Percentiles rank a stretch among this genome's conserved stretches.
Conservation (phyloP, 2,113 vertebrate genomes). For the Tachysurus vachellii region DNA sequence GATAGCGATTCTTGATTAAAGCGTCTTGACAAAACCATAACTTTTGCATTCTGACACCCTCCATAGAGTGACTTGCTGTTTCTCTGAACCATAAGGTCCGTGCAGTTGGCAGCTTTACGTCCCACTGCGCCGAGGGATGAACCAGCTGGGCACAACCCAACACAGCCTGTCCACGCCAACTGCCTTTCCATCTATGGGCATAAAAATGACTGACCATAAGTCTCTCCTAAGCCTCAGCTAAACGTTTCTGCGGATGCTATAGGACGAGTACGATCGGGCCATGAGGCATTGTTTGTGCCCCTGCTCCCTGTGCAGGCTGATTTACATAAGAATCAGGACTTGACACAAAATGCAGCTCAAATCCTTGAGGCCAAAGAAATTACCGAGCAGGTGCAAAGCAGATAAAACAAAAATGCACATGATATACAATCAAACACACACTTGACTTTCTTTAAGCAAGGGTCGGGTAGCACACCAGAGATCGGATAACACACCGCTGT, state of each 20-base stretch:
- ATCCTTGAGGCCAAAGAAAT: neutral
- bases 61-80: neutral
- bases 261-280: neutral
- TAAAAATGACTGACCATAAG: conserved; percentile 13
- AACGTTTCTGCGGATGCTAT: neutral
- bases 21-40: neutral
- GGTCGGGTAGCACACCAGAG: no score
- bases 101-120: conserved; percentile 33
- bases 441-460: neutral
- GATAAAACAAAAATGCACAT: neutral
- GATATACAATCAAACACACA: neutral
- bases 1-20: neutral
- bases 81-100: conserved; percentile 12
- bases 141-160: conserved; percentile 49
- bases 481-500: neutral
- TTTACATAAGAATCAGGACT: conserved; percentile 9
- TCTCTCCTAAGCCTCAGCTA: neutral
- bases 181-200: conserved; percentile 20
- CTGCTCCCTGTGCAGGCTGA: neutral
- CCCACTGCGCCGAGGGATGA: conserved; percentile 30
- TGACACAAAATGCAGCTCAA: neutral
- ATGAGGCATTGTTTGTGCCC: neutral
- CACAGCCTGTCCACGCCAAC: conserved; percentile 44
- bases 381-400: neutral
- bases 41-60: neutral